Evolutionary conservation across 2,113 vertebrate genomes (phyloP).

Genomic region (Synodontis membranacea): DNA sequence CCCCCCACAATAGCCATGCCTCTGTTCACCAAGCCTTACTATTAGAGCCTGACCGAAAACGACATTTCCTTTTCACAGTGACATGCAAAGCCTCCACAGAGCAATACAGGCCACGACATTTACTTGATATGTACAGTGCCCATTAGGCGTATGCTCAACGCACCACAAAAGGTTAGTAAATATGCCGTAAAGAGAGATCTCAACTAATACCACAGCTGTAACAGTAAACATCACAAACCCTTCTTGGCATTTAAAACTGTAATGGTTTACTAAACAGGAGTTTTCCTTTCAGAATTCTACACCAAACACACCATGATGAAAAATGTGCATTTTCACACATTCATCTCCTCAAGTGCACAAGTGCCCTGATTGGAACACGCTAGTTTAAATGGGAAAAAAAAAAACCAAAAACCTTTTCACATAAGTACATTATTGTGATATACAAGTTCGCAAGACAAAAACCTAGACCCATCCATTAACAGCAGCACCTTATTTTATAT

Average conservation of each 20-base stretch:
- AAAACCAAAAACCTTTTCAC: not conserved
- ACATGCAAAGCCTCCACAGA: not conserved
- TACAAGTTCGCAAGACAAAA: not conserved
- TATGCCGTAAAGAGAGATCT: not conserved
- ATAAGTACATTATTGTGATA: not conserved
- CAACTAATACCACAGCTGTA: not conserved
- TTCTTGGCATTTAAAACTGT: not conserved
- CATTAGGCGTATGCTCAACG: not conserved
- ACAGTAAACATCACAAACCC: not conserved
- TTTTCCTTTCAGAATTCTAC: not conserved
- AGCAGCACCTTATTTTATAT: not conserved
- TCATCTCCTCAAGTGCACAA: not conserved
- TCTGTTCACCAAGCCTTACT: constrained; percentile 3
- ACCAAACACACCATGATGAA: not conserved
- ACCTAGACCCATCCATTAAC: not conserved
- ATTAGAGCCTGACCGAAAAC: not conserved
- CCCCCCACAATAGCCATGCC: constrained; percentile 2
- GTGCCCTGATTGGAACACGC: not conserved
- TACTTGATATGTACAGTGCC: not conserved
- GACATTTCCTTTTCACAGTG: not conserved
- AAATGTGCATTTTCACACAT: not conserved
- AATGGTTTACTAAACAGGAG: not conserved
- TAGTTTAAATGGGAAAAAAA: not conserved
- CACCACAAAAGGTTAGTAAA: not conserved
- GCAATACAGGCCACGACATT: not conserved